Conservation (phyloP, 2,797 vertebrate genomes). For the Sorex maritimensis region DNA sequence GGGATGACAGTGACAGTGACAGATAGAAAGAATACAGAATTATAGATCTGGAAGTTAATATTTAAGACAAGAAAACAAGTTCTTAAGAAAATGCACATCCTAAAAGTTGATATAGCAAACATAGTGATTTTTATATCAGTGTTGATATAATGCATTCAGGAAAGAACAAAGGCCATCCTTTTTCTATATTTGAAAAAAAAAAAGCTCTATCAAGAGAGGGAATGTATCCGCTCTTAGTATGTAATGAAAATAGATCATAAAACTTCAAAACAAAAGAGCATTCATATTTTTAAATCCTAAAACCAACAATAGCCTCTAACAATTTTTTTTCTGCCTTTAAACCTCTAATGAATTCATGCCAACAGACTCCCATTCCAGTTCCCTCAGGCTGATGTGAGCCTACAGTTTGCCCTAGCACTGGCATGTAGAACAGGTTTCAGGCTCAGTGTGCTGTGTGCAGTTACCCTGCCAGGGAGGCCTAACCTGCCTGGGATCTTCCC, state of each 20-base stretch:
- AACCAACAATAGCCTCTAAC: not conserved
- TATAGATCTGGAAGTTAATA: not conserved
- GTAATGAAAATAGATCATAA: not conserved
- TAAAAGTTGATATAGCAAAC: not conserved
- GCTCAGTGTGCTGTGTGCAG: not conserved
- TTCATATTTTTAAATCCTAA: slow-evolving; percentile 40
- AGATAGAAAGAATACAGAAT: not conserved
- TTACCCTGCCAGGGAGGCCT: not conserved
- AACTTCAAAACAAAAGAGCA: slow-evolving; percentile 59
- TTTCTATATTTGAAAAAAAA: not conserved
- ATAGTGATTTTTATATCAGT: not conserved
- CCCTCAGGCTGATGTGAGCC: not conserved
- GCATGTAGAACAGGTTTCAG: too few relatives aligned
- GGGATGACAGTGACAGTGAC: too few relatives aligned
- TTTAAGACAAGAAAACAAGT: not conserved
- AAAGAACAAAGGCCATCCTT: slow-evolving; percentile 50
- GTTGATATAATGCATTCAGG: not conserved
- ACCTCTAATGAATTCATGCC: not conserved
- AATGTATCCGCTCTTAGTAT: slow-evolving; percentile 37
- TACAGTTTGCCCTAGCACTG: too few relatives aligned
- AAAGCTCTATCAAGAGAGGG: slow-evolving; percentile 42
- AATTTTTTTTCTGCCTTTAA: slow-evolving; percentile 29
- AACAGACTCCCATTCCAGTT: not conserved
- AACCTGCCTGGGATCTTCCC: not conserved
- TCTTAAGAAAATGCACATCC: not conserved